A percentile compares a stretch with the other conserved stretches of the same genome.
phyloP scores from a whole-genome alignment of 2,797 vertebrate genomes.

The Mionectes olivaceus region DNA sequence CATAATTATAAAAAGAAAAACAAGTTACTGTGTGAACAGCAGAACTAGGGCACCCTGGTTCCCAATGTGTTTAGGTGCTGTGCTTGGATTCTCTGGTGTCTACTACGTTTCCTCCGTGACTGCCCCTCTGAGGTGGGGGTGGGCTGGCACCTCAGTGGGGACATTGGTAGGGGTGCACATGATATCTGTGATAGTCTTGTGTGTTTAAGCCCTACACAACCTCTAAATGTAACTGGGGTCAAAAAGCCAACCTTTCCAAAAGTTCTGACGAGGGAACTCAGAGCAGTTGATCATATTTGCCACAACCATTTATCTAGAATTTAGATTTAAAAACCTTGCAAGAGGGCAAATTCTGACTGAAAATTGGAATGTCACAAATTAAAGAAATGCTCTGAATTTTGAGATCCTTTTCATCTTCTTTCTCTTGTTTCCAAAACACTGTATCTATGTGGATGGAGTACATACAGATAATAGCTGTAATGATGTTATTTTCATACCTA shows the following conservation, averaged over 20 bases:
- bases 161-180: not conserved
- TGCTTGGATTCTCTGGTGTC: not conserved
- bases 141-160: rapidly evolving
- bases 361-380: not conserved
- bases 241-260: not conserved
- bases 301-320: not conserved
- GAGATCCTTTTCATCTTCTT: not conserved
- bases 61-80: not conserved
- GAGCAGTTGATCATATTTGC: not conserved
- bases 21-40: conserved; percentile 55
- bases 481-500: not conserved
- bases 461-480: not conserved
- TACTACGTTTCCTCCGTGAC: not conserved
- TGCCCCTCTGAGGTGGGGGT: not conserved
- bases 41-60: conserved; percentile 59
- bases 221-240: not conserved
- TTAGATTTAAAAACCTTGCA: not conserved
- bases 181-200: not conserved
- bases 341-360: not conserved
- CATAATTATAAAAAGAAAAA: conserved; percentile 65
- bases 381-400: not conserved
- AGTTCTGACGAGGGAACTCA: not conserved
- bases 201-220: not conserved
- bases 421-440: not conserved
- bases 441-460: not conserved